Evolutionary conservation across 2,888 invertebrate species (phyloP), one percentile per base, ranked within the genome.

Genomic region (Serripes groenlandicus): DNA sequence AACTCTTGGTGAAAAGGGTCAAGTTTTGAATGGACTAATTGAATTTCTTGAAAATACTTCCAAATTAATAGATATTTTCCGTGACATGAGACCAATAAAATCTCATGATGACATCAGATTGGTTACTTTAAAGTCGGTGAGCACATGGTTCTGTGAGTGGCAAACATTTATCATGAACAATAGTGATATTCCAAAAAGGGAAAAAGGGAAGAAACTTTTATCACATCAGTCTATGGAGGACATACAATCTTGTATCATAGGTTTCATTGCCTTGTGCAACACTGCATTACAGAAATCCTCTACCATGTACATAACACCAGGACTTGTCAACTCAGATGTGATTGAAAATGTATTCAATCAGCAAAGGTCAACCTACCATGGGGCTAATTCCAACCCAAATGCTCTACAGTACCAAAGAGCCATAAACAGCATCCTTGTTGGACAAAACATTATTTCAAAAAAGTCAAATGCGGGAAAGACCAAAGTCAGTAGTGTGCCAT

Each of bases 11-110:
- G 30, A 49, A 42, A 81, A 74, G n/a, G 77, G 81, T 30, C 11
- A 2, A 37, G 42, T 76, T 11, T 42, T 78, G 11, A 37, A 80
- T 71, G 78, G 81, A 11, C 68, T 35, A 15, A 71, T 84, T 26
- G 68, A 69, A 28, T 62, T 81, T n/a, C 68, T 84, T 5, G 26
- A 58, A 54, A 35, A 80, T 21, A 82, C 81, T 32, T 81, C 76
- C 18, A 73, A 28, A 26, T 11, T 80, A n/a, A 64, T 81, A 1
- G 3, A 52, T 21, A 70, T 80, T 26, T 80, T 80, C 32, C 26
- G 71, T 26, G 62, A 52, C 37, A 71, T 23, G 56, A 52, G 35
- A 62, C 64, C 71, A 11, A 32, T 75, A 23, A 49, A 35, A 35
- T 11, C 28, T 1, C 23, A 15, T n/a, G n/a, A 69, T 52, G 79